phyloP scores from a whole-genome alignment of 2,797 vertebrate genomes.

The Anguilla obscura region DNA sequence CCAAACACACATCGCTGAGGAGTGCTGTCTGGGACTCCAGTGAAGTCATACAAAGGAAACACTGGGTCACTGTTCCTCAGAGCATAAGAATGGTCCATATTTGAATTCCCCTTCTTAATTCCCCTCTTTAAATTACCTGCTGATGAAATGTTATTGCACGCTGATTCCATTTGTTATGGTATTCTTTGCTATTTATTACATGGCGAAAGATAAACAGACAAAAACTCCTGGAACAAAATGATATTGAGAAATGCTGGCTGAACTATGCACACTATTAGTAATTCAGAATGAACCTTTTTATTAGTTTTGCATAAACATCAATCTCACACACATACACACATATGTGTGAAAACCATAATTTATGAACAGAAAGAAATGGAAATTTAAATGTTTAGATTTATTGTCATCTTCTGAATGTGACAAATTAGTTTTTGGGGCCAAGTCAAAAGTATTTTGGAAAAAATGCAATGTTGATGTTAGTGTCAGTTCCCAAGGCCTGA shows the following conservation, averaged over 20 bases:
- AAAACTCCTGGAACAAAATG: not conserved
- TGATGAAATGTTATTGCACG: slow-evolving; percentile 28
- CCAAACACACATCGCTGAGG: slow-evolving; percentile 28
- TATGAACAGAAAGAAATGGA: not conserved
- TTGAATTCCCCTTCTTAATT: not conserved
- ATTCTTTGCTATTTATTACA: not conserved
- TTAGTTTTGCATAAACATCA: not conserved
- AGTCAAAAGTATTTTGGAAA: not conserved
- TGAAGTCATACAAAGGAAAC: slow-evolving; percentile 1
- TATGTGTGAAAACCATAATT: not conserved
- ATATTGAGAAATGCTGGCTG: not conserved
- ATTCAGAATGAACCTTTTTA: not conserved
- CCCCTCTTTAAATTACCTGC: slow-evolving; percentile 18
- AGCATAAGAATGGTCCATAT: not conserved
- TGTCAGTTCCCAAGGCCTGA: not conserved
- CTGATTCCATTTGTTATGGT: slow-evolving; percentile 13
- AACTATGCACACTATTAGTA: not conserved
- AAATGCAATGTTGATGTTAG: not conserved
- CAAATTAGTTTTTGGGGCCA: not conserved
- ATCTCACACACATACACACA: not conserved
- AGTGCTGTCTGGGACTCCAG: slow-evolving; percentile 1
- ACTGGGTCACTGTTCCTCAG: not conserved
- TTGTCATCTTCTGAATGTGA: not conserved
- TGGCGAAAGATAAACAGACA: slow-evolving; percentile 22
- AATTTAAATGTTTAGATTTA: not conserved